Conservation (phyloP, 2,888 invertebrate species). For the Digitonthophagus gazella region DNA sequence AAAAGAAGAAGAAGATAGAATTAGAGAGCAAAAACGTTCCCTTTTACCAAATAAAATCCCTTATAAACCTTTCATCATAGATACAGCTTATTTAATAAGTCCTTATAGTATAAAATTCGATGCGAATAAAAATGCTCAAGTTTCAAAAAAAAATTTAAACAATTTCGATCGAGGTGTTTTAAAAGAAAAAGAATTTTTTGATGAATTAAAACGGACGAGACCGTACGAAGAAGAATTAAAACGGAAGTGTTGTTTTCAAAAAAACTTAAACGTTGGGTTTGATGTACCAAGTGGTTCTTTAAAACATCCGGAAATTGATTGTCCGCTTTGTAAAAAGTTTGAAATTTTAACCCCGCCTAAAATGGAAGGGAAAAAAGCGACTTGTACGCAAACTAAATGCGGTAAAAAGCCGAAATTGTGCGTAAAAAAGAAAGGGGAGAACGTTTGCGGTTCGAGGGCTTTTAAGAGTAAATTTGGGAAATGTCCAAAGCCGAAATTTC, state of each 20-base stretch:
- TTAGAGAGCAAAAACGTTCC: background rate
- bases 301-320: constrained; percentile 6
- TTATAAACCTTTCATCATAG: background rate
- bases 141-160: background rate
- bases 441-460: no score
- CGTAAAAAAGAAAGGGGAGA: no score
- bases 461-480: no score
- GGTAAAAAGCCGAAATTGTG: background rate
- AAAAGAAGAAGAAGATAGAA: background rate
- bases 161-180: background rate
- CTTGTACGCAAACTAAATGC: background rate
- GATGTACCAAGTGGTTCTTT: background rate
- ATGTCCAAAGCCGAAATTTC: background rate
- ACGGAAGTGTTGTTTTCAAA: background rate
- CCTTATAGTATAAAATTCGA: background rate
- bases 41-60: background rate
- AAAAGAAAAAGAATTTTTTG: background rate
- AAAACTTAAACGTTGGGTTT: background rate
- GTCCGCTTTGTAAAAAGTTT: constrained; percentile 21
- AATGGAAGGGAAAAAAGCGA: constrained; percentile 1
- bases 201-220: background rate
- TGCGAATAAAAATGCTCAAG: background rate
- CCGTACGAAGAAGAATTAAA: background rate
- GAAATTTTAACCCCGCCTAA: constrained; percentile 11
- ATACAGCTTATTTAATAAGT: background rate